These are phyloP conservation scores for Eupeodes corollae DNA, from an alignment of 1,140 invertebrate genomes.

Conservation along the genomic window DNA sequence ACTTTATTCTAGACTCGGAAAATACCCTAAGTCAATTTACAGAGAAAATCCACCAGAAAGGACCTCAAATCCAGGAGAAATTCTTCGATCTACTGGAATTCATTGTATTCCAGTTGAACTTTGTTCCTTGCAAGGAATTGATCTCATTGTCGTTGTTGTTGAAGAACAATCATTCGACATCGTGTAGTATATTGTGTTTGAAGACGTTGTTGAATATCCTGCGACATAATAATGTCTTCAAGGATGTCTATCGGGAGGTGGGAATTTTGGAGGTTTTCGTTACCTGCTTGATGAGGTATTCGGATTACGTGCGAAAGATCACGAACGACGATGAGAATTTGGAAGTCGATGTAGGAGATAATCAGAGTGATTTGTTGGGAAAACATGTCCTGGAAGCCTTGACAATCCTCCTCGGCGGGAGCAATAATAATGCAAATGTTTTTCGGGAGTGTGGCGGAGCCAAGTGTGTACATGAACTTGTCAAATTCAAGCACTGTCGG, in stretches of 20 bases:
- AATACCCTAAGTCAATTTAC: slow-evolving; percentile 92
- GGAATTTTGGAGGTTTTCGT: slow-evolving; percentile 95
- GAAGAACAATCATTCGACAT: slow-evolving; percentile 67
- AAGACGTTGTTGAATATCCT: slow-evolving; percentile 80
- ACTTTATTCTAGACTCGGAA: slow-evolving; percentile 95
- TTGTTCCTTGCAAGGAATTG: slow-evolving; percentile 97
- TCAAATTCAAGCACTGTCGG: slow-evolving; percentile 73
- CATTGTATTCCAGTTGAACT: slow-evolving; percentile 93
- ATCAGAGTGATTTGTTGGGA: slow-evolving; percentile 63
- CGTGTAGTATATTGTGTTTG: slow-evolving; percentile 78
- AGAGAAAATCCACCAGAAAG: slow-evolving; percentile 87
- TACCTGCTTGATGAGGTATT: slow-evolving; percentile 80
- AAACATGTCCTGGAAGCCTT: slow-evolving; percentile 78
- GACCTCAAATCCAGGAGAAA: slow-evolving; percentile 84
- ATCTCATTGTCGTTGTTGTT: slow-evolving; percentile 89
- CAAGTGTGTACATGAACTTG: slow-evolving; percentile 79
- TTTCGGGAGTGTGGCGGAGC: slow-evolving; percentile 88
- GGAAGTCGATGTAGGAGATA: slow-evolving; percentile 26
- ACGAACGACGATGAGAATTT: slow-evolving; percentile 24
- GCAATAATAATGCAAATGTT: slow-evolving; percentile 75
- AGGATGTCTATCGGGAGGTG: slow-evolving; percentile 96
- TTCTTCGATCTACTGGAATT: slow-evolving; percentile 94
- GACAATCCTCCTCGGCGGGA: slow-evolving; percentile 59
- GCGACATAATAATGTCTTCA: slow-evolving; percentile 81
- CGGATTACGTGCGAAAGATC: slow-evolving; percentile 42